Base-by-base conservation (phyloP, 2,797 vertebrate species). In the Ambastaia sidthimunki region DNA sequence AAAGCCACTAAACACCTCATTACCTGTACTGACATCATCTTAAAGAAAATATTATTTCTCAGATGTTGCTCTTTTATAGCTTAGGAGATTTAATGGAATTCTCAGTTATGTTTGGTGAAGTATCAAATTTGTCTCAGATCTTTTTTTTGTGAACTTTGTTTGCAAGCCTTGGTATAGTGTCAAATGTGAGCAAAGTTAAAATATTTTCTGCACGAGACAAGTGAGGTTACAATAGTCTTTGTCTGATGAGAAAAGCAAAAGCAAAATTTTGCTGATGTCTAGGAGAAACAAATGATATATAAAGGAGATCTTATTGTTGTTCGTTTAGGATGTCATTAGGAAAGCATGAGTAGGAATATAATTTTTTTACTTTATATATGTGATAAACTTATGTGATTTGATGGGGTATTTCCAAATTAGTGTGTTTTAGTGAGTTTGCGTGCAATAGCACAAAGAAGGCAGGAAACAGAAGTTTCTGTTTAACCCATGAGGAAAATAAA, bases 401-500 rank as follows among this genome's bases (percentile, higher is more conserved):
- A 28, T 28, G 28, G 28, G 23, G 23, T 15, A 25, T 28, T 60
- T 60, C 11, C 13, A 16, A 34, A 62, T 62, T 2, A 34, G 15
- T 9, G 28, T 34, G 59, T 62, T 37, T 37, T n/a, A 65, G 62
- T n/a, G 16, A 11, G n/a, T 31, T 37, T 65, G 31, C n/a, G 31
- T 37, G 18, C 34, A 65, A 37, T 15, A 9, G 31, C 62, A 37
- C 31, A 37, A 16, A 11, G 62, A 9, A 10, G 62, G 9, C 16
- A 65, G 62, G 28, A 37, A 37, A n/a, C 62, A 63, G 60, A 63
- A 63, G 60, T 63, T 63, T 63, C 28, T 41, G 15, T 41, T 50
- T n/a, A 18, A 41, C 73, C 48, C 62, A 76, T 55, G 41, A 44
- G 48, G 62, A 76, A 3, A 12, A 19, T 76, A 76, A 67, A 76